phyloP scores from a whole-genome alignment of 2,888 invertebrate genomes.

The Serrognathus titanus region DNA sequence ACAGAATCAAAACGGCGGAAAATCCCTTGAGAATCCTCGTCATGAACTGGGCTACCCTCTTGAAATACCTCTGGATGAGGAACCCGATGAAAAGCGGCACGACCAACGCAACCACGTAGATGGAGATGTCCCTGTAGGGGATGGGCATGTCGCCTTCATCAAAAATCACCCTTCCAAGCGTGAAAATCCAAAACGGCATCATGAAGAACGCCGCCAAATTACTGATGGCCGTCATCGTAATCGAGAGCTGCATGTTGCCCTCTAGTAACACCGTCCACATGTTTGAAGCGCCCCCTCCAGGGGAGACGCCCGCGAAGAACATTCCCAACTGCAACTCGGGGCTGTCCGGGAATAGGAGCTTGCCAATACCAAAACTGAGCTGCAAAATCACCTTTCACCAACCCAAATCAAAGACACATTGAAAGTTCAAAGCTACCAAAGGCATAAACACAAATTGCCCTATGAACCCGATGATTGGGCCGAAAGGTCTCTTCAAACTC shows the following conservation, averaged over 20 bases:
- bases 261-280: constrained; percentile 91
- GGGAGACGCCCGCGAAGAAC: constrained; percentile 86
- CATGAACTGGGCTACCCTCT: constrained; percentile 65
- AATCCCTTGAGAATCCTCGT: constrained; percentile 82
- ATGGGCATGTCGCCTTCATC: constrained; percentile 66
- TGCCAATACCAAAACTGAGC: constrained; percentile 71
- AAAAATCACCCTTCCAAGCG: constrained; percentile 69
- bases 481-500: constrained; percentile 69
- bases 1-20: constrained; percentile 72
- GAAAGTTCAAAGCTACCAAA: constrained; percentile 53
- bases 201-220: constrained; percentile 85
- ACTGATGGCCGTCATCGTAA: constrained; percentile 87
- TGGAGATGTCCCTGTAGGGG: constrained; percentile 74
- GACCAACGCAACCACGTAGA: constrained; percentile 70
- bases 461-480: constrained; percentile 72
- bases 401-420: background rate
- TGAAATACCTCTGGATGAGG: constrained; percentile 64
- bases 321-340: constrained; percentile 76
- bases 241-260: constrained; percentile 89
- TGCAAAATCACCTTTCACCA: constrained; percentile 41
- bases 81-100: constrained; percentile 72
- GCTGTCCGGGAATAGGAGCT: constrained; percentile 64
- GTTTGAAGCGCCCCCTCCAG: constrained; percentile 95
- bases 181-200: constrained; percentile 90
- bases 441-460: constrained; percentile 85